phyloP scores from a whole-genome alignment of 2,888 invertebrate species.

The Leptopilina myrica region DNA sequence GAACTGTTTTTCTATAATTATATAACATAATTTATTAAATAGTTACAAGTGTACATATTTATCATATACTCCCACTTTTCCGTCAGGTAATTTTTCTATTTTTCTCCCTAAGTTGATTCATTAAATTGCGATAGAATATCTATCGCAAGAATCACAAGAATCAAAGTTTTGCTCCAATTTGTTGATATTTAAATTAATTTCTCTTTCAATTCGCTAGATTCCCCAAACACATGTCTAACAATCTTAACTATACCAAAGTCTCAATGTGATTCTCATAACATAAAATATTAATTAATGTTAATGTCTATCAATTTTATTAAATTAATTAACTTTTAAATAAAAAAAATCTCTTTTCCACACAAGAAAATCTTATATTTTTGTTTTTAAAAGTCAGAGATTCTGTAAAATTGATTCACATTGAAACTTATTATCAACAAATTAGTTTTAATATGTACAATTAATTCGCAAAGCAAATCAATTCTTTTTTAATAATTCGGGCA shows the following conservation, averaged over 20 bases:
- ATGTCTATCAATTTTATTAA: too few species aligned
- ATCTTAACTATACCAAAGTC: too few species aligned
- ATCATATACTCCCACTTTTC: not conserved
- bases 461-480: conserved; percentile 17
- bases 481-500: conserved; percentile 3
- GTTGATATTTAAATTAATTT: conserved; percentile 22
- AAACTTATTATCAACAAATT: conserved; percentile 15
- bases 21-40: conserved; percentile 39
- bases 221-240: not conserved
- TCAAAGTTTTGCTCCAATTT: not conserved
- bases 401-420: not conserved
- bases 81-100: conserved; percentile 22
- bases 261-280: too few species aligned
- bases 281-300: too few species aligned
- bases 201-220: not conserved
- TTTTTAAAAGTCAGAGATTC: not conserved
- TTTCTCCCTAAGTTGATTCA: not conserved
- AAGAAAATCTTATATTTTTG: too few species aligned
- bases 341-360: too few species aligned
- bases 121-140: not conserved
- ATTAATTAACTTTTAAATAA: too few species aligned
- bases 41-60: conserved; percentile 33
- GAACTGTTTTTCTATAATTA: conserved; percentile 14
- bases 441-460: conserved; percentile 13
- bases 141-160: not conserved